Base-by-base conservation (phyloP, 2,888 invertebrate genomes). In the Ypsolopha sequella region DNA sequence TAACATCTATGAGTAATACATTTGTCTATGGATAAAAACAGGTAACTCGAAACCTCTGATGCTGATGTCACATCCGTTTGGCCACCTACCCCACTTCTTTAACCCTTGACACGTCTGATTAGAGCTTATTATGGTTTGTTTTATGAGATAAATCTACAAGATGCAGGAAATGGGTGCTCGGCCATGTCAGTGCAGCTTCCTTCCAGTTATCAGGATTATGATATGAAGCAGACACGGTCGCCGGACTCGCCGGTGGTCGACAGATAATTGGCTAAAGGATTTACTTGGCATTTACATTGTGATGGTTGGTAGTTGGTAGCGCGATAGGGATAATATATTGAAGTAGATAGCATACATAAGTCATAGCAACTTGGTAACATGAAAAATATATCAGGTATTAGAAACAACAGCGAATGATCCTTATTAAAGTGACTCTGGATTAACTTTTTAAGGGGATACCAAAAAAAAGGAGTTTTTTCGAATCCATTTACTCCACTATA, bases 131-230 rank as follows among this genome's bases (percentile, higher is more conserved):
- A 43, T 43, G 2, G 43, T 13, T 43, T 43, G 24, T 14, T 33
- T 33, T n/a, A 35, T 33, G 35, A 46, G 13, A 36, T 10, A 36
- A 36, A 36, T 13, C 2, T 36, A 35, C 33, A 3, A 14, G 24
- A 11, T 14, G 62, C 63, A 72, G 81, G 82, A 81, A 77, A 64
- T 65, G 56, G 51, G 63, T 71, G 65, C 80, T 80, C 64, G 62
- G 59, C 63, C 64, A 61, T 43, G 47, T 36, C 47, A 47, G 47
- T 45, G 14, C 63, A 57, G 66, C 74, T 74, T 76, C 77, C 76
- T 68, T 60, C 60, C 59, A 60, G 66, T 68, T 73, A 76, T 80
- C 73, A 61, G 76, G 80, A 74, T 77, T 77, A 79, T 73, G 75
- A 63, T 74, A 78, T 73, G 76, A 80, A 74, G 65, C 80, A 81